Conservation (phyloP, 2,113 vertebrate genomes). For the Loxodonta africana region DNA sequence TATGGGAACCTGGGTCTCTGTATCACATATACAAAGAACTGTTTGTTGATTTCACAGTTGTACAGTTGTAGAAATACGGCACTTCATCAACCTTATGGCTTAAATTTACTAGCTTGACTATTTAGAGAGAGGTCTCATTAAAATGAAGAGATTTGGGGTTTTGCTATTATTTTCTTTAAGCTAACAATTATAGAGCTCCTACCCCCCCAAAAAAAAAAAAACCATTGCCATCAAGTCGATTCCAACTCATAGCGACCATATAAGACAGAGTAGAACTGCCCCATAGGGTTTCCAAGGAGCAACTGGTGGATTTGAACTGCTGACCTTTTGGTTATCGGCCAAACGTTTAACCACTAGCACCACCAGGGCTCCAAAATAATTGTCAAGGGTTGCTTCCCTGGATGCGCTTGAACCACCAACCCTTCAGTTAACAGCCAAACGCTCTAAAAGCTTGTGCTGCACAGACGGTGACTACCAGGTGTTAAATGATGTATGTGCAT, state of each 20-base stretch:
- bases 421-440: too few species aligned
- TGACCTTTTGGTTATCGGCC: too few species aligned
- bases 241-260: too few species aligned
- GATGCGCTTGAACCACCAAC: too few species aligned
- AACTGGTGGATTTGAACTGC: too few species aligned
- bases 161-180: not conserved
- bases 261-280: too few species aligned
- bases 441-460: too few species aligned
- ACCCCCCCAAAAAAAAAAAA: not conserved
- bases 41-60: not conserved
- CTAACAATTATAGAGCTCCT: not conserved
- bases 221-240: too few species aligned
- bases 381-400: too few species aligned
- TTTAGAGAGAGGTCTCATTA: not conserved
- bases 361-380: too few species aligned
- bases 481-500: conserved; percentile 1
- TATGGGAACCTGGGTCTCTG: not conserved
- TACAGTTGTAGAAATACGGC: not conserved
- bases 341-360: too few species aligned
- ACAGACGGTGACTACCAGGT: not conserved
- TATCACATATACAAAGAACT: not conserved
- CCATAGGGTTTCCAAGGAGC: too few species aligned
- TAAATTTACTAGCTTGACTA: not conserved
- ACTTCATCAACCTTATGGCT: not conserved
- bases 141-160: not conserved